Base-by-base conservation (phyloP, 2,113 vertebrate species). In the Forbesichthys papilliferus region DNA sequence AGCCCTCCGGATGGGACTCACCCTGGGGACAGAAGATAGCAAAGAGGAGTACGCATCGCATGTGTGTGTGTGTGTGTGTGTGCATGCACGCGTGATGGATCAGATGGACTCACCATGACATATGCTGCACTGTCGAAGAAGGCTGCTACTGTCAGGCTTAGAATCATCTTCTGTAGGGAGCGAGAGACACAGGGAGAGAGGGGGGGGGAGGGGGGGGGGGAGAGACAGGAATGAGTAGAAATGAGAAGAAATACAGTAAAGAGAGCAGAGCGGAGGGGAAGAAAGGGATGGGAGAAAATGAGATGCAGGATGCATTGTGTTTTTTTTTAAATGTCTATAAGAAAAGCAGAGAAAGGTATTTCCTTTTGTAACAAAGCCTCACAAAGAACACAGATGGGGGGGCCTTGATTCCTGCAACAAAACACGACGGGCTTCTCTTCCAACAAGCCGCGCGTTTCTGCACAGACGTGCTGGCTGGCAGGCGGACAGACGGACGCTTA, bases 61-160 rank as follows among this genome's bases (percentile, higher is more conserved):
- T 61, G 49, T 18, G 3, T 48, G 57, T 61, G 58, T 27, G 55
- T n/a, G 62, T 33, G 62, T 33, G 48, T 34, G 62, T 20, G 56
- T 48, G 66, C 49, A 46, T 47, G 66, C 49, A 62, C 55, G 36
- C 76, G 78, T 46, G 42, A 20, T 55, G 61, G 11, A 9, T 58
- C 48, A 68, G 9, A 53, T 36, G 5, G 18, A 89, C 94, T 92
- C 90, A 94, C 94, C 92, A 94, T 95, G 60, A 93, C 88, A 77
- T 95, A 95, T 14, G 93, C 93, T 72, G 92, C 68, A 55, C 93
- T 93, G 89, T 94, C 92, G 58, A 93, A 93, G 84, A 91, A 90
- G 46, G 93, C 94, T 13, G 93, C 93, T 51, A 94, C 78, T 54
- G 93, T 93, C 81, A 94, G 83, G 86, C 92, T 90, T 52, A 93